These are phyloP conservation scores for Melinopterus prodromus DNA, from an alignment of 2,888 invertebrate genomes.

Conservation along the genomic window DNA sequence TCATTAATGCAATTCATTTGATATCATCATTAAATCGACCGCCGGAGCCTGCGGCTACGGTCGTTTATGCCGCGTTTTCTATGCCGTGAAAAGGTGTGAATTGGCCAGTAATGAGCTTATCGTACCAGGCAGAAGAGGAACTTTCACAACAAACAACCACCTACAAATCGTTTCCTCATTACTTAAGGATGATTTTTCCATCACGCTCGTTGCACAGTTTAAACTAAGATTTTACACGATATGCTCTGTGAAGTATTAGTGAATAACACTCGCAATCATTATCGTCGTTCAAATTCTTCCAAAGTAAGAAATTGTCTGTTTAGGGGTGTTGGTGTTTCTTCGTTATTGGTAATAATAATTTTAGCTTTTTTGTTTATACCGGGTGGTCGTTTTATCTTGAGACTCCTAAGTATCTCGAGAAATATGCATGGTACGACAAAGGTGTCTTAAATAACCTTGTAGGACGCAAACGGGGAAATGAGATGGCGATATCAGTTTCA, in stretches of 20 bases:
- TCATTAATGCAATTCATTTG: conserved; percentile 26
- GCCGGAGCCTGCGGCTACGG: conserved; percentile 6
- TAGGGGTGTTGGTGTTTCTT: too few relatives aligned
- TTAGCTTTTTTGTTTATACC: too few relatives aligned
- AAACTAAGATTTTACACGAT: background rate
- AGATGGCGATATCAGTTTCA: too few relatives aligned
- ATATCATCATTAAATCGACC: conserved; percentile 25
- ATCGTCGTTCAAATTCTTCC: too few relatives aligned
- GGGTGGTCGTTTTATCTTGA: too few relatives aligned
- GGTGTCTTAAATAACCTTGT: too few relatives aligned
- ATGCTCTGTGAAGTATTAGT: background rate
- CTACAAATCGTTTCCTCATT: conserved; percentile 25
- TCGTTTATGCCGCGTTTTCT: background rate
- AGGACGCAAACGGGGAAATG: too few relatives aligned
- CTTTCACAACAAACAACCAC: conserved; percentile 20
- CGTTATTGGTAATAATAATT: too few relatives aligned
- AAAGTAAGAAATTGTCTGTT: too few relatives aligned
- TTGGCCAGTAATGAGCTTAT: conserved; percentile 24
- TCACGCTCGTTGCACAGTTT: background rate
- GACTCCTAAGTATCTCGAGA: too few relatives aligned
- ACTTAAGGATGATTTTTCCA: background rate
- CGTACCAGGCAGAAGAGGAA: conserved; percentile 10
- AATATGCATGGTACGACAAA: too few relatives aligned
- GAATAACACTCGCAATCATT: too few relatives aligned
- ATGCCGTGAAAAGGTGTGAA: conserved; percentile 17